phyloP scores from a whole-genome alignment of 2,888 invertebrate genomes.

The Leucophora obtusa region DNA sequence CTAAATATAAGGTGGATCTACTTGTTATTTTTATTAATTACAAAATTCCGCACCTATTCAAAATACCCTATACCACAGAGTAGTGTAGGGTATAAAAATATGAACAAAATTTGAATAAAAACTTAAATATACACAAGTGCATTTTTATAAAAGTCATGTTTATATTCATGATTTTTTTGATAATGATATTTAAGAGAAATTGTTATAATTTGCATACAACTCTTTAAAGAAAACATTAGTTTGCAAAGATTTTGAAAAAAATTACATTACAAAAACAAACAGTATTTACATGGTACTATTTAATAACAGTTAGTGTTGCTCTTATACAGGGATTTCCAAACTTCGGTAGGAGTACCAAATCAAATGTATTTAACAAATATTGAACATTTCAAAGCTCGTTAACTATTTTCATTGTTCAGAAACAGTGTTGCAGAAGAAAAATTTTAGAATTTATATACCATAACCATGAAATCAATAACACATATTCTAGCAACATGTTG shows the following conservation, averaged over 20 bases:
- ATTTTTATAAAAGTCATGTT: background rate
- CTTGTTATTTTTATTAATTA: too few relatives aligned
- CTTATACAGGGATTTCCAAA: background rate
- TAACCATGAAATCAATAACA: background rate
- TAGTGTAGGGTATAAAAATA: too few relatives aligned
- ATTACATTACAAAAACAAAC: background rate
- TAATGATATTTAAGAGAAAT: slow-evolving; percentile 2
- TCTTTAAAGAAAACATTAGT: slow-evolving; percentile 1
- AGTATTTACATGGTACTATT: background rate
- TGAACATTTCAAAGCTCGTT: too few relatives aligned
- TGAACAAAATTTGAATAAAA: background rate
- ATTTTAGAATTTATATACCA: too few relatives aligned
- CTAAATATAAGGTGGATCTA: too few relatives aligned
- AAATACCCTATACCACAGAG: too few relatives aligned
- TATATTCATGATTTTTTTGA: slow-evolving; percentile 3
- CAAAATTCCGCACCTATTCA: too few relatives aligned
- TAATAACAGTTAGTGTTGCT: background rate
- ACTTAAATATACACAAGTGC: background rate
- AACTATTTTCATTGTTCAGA: too few relatives aligned
- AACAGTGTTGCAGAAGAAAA: background rate
- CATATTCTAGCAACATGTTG: background rate
- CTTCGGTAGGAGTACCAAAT: background rate
- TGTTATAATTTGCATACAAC: slow-evolving; percentile 5
- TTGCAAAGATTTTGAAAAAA: background rate
- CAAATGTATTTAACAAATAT: too few relatives aligned